These are phyloP conservation scores for Erpornis zantholeuca DNA, from an alignment of 2,113 vertebrate genomes.

Conservation along the genomic window DNA sequence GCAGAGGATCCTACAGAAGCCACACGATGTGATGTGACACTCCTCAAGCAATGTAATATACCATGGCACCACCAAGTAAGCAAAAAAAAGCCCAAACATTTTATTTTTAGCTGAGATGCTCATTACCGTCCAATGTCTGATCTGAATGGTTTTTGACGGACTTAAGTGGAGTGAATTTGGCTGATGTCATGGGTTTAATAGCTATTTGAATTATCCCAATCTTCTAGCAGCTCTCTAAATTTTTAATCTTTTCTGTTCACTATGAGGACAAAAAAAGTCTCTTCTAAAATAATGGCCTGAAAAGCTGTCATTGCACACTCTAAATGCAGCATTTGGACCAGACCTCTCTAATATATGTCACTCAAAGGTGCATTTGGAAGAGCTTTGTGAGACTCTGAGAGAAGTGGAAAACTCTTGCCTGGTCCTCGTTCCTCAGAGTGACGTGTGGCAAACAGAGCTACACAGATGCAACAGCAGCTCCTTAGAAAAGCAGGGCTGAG, in stretches of 20 bases:
- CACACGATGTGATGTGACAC: conserved; percentile 53
- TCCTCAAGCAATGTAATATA: conserved; percentile 55
- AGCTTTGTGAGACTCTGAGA: not conserved
- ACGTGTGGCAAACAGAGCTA: not conserved
- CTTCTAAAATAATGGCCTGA: conserved; percentile 48
- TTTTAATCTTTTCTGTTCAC: conserved; percentile 49
- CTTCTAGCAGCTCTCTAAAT: conserved; percentile 45
- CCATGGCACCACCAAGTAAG: conserved; percentile 64
- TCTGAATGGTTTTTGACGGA: conserved; percentile 53
- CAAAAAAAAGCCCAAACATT: conserved; percentile 59
- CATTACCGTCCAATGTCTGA: conserved; percentile 50
- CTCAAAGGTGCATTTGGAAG: not conserved
- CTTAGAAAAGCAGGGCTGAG: not conserved
- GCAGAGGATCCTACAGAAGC: conserved; percentile 22
- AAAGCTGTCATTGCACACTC: not conserved
- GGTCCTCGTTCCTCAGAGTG: not conserved
- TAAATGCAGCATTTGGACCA: conserved; percentile 7
- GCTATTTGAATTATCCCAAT: conserved; percentile 41
- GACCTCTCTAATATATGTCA: not conserved
- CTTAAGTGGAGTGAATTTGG: conserved; percentile 48
- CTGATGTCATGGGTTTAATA: conserved; percentile 59
- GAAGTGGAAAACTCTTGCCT: not conserved
- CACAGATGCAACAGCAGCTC: not conserved
- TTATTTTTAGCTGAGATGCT: conserved; percentile 68
- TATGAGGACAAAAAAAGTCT: conserved; percentile 38